Base-by-base conservation (phyloP, 1,140 invertebrate species). In the Steinernema feltiae region DNA sequence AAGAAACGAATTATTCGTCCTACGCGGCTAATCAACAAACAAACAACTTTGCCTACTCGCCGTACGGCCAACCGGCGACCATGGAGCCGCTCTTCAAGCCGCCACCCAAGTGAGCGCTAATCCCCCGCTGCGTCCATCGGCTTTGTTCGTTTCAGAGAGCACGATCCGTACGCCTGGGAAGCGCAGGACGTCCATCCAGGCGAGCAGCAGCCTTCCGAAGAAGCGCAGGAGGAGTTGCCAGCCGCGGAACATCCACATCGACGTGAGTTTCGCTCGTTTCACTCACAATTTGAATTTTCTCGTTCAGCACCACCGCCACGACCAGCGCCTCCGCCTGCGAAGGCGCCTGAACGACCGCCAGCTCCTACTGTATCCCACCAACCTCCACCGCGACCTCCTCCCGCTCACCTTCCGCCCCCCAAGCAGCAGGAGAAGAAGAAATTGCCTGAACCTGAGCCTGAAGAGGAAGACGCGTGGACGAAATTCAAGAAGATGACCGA, bases 401-500 rank as follows among this genome's bases (percentile, higher is more conserved):
- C 30, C 41, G 76, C 80, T 2, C 73, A 48, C 27, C 74, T 75
- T 32, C 70, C 71, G 24, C 63, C 80, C 1, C 78, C 78, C 0
- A 53, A 71, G 32, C 31, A 75, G 29, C 30, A 27, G 27, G 41
- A 7, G 41, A 46, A 7, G 24, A 63, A 63, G 53, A 63, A 71
- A 32, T 32, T 35, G 18, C 69, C 41, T 69, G 75, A 70, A 32
- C 76, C 73, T 73, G 75, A 76, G 63, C 70, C 48, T 32, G 83
- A 86, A 70, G 85, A 85, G 53, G 84, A 84, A 76, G 84, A 85
- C 72, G 75, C 84, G 12, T 85, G 84, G 84, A 79, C 82, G 17
- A 74, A 76, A 24, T 85, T 85, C 74, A 83, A 86, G 15, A 41
- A 81, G 71, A 85, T 85, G 84, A 86, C 79, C 1, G 83, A 85